Evolutionary conservation across 2,888 invertebrate genomes (phyloP).

Genomic region (Drosophila quinaria): DNA sequence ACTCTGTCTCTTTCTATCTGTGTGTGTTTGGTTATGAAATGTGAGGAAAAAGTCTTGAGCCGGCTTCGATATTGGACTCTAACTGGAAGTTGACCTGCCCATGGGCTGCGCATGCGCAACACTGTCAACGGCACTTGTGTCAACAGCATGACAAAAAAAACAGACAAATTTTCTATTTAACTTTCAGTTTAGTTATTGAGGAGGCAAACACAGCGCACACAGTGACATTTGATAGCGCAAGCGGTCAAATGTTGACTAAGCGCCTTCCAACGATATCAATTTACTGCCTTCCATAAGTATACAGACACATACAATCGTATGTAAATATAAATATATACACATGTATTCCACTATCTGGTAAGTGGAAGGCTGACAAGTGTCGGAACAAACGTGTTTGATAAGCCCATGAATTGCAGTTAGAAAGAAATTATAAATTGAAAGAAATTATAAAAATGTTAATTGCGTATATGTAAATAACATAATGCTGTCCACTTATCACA

Average conservation of each 20-base stretch:
- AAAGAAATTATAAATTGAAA: too few relatives aligned
- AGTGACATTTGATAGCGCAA: constrained; percentile 77
- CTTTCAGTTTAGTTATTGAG: constrained; percentile 58
- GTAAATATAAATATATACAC: neutral
- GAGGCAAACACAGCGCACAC: constrained; percentile 18
- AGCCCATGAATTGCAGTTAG: constrained; percentile 1
- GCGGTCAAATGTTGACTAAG: constrained; percentile 70
- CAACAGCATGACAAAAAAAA: constrained; percentile 44
- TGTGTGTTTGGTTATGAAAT: constrained; percentile 53
- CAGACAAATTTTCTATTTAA: constrained; percentile 65
- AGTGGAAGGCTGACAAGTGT: constrained; percentile 58
- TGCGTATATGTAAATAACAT: neutral
- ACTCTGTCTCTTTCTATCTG: constrained; percentile 3
- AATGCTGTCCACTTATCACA: neutral
- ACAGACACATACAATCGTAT: constrained; percentile 8
- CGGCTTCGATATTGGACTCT: constrained; percentile 25
- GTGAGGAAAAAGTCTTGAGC: constrained; percentile 49
- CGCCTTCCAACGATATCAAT: constrained; percentile 44
- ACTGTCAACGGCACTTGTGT: constrained; percentile 62
- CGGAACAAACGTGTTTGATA: constrained; percentile 37
- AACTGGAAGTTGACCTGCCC: constrained; percentile 62
- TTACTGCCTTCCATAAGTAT: constrained; percentile 31
- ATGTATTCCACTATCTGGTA: constrained; percentile 26
- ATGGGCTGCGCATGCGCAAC: constrained; percentile 43
- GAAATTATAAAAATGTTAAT: constrained; percentile 20